These are phyloP conservation scores for Electrona antarctica DNA, from an alignment of 2,113 vertebrate species.

Conservation along the genomic window DNA sequence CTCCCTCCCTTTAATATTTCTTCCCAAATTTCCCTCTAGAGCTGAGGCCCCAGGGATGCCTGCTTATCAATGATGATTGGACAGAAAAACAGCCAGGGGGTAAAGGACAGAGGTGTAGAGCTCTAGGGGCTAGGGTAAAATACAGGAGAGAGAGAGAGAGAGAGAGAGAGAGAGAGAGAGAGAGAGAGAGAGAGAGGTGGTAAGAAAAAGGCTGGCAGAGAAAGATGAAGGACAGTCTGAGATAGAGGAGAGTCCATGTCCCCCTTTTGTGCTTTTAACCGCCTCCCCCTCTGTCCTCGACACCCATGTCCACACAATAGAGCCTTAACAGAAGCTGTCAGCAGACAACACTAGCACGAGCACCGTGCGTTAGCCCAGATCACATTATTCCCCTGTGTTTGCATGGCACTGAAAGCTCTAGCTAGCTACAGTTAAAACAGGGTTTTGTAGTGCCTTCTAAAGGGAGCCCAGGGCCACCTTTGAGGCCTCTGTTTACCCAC, in stretches of 20 bases:
- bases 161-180: slow-evolving; percentile 52
- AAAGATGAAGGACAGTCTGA: too few relatives aligned
- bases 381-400: slow-evolving; percentile 79
- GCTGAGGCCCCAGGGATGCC: slow-evolving; percentile 40
- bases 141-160: not conserved
- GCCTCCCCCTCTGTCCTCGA: slow-evolving; percentile 69
- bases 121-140: not conserved
- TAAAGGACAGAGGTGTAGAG: slow-evolving; percentile 42
- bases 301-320: slow-evolving; percentile 76
- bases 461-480: slow-evolving; percentile 57
- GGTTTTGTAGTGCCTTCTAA: slow-evolving; percentile 69
- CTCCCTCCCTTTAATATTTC: not conserved
- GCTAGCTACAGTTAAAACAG: slow-evolving; percentile 68
- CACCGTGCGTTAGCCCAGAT: slow-evolving; percentile 67
- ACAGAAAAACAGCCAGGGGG: slow-evolving; percentile 39
- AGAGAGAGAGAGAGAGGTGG: slow-evolving; percentile 44
- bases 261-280: slow-evolving; percentile 74
- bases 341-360: slow-evolving; percentile 71
- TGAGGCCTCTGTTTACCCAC: slow-evolving; percentile 68
- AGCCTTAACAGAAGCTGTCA: slow-evolving; percentile 87
- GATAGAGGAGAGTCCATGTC: slow-evolving; percentile 46
- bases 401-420: slow-evolving; percentile 76
- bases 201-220: too few relatives aligned
- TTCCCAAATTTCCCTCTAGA: not conserved
- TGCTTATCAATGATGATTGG: slow-evolving; percentile 50